Evolutionary conservation across 1,140 invertebrate species (phyloP).

Genomic region (Brachionus plicatilis): DNA sequence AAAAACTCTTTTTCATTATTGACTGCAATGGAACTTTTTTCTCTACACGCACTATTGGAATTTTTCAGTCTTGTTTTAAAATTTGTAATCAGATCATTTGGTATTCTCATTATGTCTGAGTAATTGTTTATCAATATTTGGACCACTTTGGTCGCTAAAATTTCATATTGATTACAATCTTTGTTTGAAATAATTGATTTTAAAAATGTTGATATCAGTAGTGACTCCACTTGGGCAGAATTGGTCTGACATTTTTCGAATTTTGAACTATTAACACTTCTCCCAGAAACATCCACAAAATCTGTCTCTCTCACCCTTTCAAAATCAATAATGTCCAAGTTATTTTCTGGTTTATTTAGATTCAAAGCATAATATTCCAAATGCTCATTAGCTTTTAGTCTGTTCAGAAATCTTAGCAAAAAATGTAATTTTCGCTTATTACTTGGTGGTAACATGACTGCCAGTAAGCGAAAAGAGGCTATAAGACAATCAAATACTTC

Average conservation of each 20-base stretch:
- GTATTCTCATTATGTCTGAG: constrained; percentile 34
- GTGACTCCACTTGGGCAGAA: neutral
- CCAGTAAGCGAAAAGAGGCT: neutral
- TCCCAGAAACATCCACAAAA: neutral
- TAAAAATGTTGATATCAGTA: neutral
- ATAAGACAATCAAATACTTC: constrained; percentile 10
- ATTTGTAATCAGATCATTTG: constrained; percentile 4
- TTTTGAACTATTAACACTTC: neutral
- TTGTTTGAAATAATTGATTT: neutral
- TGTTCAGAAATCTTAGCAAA: constrained; percentile 25
- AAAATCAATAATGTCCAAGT: neutral
- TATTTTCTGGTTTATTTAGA: neutral
- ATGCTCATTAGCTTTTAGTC: constrained; percentile 1
- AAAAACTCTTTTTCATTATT: neutral
- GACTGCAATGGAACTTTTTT: neutral
- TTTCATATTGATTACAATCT: neutral
- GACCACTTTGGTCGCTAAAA: neutral
- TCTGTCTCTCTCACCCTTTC: neutral
- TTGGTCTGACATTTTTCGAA: neutral
- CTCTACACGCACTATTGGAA: neutral
- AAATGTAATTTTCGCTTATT: constrained; percentile 38
- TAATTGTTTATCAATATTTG: constrained; percentile 37
- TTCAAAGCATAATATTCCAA: neutral
- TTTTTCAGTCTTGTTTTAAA: neutral
- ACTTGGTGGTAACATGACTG: constrained; percentile 17